Evolutionary conservation across 2,113 vertebrate genomes (phyloP), one percentile per base, ranked within the genome.

Genomic region (Panthera uncia): DNA sequence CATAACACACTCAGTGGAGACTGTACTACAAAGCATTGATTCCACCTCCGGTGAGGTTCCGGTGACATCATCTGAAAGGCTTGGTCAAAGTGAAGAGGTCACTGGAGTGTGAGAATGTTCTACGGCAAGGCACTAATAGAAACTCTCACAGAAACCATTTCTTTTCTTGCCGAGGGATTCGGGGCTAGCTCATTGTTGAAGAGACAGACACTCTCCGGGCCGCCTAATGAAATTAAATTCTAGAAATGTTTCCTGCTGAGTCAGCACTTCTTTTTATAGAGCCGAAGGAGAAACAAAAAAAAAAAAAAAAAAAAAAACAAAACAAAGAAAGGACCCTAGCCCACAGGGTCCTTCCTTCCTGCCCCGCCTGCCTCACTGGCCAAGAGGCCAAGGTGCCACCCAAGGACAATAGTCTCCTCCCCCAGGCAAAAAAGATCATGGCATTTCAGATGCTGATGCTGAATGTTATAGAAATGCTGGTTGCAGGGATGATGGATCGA

Each of bases 21-120:
- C 29, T 6, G 29, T 7, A 80, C 50, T 57, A 38, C 18, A 88
- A 90, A 18, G 38, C 57, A 68, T 81, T 38, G 31, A 79, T 92
- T 95, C 73, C 65, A 81, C 79, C 86, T 76, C 78, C 14, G 2
- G 14, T 50, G 71, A 95, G 95, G 95, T 89, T 95, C 71, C 1
- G 2, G 33, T 94, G 95, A 68, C 33, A 94, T 48, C 83, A 96
- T 93, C 68, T 83, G n/a, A 97, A 97, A 94, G 88, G 4, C 52
- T 85, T 83, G 79, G 79, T 81, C 89, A 96, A 94, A 79, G 55
- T 79, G 25, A 93, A 94, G 78, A 83, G 84, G 74, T 94, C 94
- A 96, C 45, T 65, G 83, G 76, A 94, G 88, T 80, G 68, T 88
- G 78, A 91, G 86, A 93, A 91, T 69, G 66, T 80, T 76, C 86